These are phyloP conservation scores for Acanthosoma haemorrhoidale DNA, from an alignment of 2,888 invertebrate genomes.

Conservation along the genomic window DNA sequence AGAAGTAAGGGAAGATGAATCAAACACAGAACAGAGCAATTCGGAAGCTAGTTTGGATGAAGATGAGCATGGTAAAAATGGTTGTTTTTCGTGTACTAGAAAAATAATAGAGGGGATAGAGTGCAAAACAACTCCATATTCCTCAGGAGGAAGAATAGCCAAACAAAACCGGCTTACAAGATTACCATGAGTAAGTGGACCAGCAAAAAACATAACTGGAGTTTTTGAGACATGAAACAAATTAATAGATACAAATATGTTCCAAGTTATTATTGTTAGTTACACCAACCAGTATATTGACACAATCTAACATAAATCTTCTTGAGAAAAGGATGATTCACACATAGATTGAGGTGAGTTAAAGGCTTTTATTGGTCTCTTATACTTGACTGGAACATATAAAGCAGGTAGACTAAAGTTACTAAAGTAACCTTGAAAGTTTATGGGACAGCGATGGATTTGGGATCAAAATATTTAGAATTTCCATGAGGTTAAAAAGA, in stretches of 20 bases:
- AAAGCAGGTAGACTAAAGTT: background rate
- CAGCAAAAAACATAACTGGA: background rate
- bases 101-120: background rate
- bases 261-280: background rate
- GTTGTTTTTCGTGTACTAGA: background rate
- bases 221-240: background rate
- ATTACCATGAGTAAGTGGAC: background rate
- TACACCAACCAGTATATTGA: slow-evolving; percentile 8
- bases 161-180: background rate
- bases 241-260: background rate
- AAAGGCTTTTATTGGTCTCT: slow-evolving; percentile 11
- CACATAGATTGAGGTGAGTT: background rate
- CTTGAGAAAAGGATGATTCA: slow-evolving; percentile 13
- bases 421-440: background rate
- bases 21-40: background rate
- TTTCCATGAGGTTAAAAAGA: background rate
- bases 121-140: background rate
- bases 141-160: background rate
- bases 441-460: slow-evolving; percentile 17
- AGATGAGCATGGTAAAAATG: background rate
- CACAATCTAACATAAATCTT: background rate
- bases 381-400: slow-evolving; percentile 9
- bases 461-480: slow-evolving; percentile 3
- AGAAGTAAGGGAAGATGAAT: background rate
- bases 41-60: background rate